phyloP scores from a whole-genome alignment of 2,888 invertebrate species.

The Latrodectus hesperus region DNA sequence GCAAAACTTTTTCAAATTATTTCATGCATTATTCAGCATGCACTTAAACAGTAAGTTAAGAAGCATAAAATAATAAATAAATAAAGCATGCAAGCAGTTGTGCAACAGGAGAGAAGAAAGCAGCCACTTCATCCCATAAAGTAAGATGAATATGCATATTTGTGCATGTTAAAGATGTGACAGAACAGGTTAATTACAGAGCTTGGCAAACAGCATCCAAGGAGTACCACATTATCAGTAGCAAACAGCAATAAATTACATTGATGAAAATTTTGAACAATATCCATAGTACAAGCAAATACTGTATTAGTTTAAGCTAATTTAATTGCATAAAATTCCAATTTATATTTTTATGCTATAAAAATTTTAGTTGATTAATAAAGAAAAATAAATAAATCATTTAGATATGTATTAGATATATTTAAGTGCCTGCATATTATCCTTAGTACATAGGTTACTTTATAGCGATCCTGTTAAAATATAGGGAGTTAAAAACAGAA shows the following conservation, averaged over 20 bases:
- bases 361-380: slow-evolving; percentile 3
- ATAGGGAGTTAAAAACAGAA: too few relatives aligned
- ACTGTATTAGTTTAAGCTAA: background rate
- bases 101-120: too few relatives aligned
- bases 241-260: slow-evolving; percentile 15
- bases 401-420: background rate
- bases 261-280: background rate
- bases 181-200: background rate
- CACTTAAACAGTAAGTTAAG: too few relatives aligned
- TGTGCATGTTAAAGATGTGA: too few relatives aligned
- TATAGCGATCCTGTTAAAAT: too few relatives aligned
- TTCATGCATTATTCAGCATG: too few relatives aligned
- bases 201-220: slow-evolving; percentile 58
- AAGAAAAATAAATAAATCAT: background rate
- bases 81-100: too few relatives aligned
- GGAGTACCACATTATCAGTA: slow-evolving; percentile 51
- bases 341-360: background rate
- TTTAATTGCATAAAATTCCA: background rate
- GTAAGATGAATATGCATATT: too few relatives aligned
- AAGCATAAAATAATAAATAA: too few relatives aligned
- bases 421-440: background rate
- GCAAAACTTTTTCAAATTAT: too few relatives aligned
- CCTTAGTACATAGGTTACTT: too few relatives aligned
- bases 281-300: background rate
- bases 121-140: too few relatives aligned